Conservation (phyloP, 2,113 vertebrate genomes). For the Anseranas semipalmata region DNA sequence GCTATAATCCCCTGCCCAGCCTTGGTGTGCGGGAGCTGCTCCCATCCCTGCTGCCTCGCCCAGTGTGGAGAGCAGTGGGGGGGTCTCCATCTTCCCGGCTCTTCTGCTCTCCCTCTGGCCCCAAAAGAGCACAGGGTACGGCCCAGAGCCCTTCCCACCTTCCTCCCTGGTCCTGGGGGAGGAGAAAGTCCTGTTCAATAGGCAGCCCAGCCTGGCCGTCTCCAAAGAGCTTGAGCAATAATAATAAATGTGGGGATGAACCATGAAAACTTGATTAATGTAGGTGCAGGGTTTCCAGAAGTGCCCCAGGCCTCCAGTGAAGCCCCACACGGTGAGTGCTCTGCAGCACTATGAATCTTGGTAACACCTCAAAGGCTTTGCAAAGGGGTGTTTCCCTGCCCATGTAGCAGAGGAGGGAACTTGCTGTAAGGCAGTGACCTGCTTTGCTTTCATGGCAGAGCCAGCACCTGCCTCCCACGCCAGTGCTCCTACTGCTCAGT, state of each 20-base stretch:
- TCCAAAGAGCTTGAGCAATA: not conserved
- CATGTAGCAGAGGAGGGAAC: not conserved
- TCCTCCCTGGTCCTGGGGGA: rapidly evolving
- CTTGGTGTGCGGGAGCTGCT: not conserved
- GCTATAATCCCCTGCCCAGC: not conserved
- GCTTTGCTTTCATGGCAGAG: too few species aligned
- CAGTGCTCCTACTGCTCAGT: not conserved
- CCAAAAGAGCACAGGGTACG: rapidly evolving
- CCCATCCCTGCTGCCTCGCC: not conserved
- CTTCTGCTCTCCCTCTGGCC: not conserved
- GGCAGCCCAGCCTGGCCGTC: not conserved
- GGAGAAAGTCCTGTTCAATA: not conserved
- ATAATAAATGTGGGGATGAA: not conserved
- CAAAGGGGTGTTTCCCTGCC: too few species aligned
- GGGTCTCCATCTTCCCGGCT: not conserved
- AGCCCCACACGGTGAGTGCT: not conserved
- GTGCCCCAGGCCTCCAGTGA: too few species aligned
- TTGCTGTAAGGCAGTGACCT: not conserved
- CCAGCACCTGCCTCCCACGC: not conserved
- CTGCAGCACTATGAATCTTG: too few species aligned
- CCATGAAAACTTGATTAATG: not conserved
- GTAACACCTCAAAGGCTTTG: not conserved
- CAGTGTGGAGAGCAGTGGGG: not conserved
- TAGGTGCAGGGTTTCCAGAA: too few species aligned
- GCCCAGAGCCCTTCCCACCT: rapidly evolving